Evolutionary conservation across 2,113 vertebrate genomes (phyloP).

Genomic region (Benitochromis conjunctus): DNA sequence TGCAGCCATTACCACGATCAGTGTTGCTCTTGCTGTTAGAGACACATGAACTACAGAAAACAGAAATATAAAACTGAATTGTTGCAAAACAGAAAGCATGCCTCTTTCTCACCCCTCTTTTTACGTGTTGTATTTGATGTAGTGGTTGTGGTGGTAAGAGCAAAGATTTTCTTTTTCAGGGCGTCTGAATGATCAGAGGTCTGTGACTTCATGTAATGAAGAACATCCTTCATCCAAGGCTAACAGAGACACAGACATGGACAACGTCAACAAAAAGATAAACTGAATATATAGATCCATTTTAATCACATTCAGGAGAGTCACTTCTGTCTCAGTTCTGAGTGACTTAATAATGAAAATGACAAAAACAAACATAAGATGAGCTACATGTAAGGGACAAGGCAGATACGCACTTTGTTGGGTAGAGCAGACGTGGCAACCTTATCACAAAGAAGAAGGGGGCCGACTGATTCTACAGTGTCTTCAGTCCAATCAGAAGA

Average conservation of each 20-base stretch:
- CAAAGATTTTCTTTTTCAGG: constrained; percentile 55
- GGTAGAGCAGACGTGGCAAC: constrained; percentile 31
- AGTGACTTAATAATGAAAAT: background rate
- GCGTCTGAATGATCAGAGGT: background rate
- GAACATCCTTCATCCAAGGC: constrained; percentile 55
- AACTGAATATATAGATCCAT: background rate
- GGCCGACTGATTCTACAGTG: constrained; percentile 46
- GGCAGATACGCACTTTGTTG: constrained; percentile 39
- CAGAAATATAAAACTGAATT: background rate
- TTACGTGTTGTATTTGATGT: background rate
- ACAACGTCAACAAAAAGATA: background rate
- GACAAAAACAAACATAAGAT: background rate
- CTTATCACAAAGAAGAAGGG: constrained; percentile 54
- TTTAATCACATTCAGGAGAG: background rate
- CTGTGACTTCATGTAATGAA: constrained; percentile 42
- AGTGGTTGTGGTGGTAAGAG: constrained; percentile 24
- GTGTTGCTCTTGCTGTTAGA: background rate
- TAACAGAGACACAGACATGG: background rate
- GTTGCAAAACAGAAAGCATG: background rate
- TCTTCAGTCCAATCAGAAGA: constrained; percentile 59
- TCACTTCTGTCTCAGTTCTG: background rate
- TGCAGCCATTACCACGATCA: background rate
- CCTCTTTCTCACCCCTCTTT: constrained; percentile 40
- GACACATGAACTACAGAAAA: background rate
- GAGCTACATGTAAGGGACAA: background rate